Base-by-base conservation (phyloP, 2,113 vertebrate genomes). In the Mesembrinibis cayennensis region DNA sequence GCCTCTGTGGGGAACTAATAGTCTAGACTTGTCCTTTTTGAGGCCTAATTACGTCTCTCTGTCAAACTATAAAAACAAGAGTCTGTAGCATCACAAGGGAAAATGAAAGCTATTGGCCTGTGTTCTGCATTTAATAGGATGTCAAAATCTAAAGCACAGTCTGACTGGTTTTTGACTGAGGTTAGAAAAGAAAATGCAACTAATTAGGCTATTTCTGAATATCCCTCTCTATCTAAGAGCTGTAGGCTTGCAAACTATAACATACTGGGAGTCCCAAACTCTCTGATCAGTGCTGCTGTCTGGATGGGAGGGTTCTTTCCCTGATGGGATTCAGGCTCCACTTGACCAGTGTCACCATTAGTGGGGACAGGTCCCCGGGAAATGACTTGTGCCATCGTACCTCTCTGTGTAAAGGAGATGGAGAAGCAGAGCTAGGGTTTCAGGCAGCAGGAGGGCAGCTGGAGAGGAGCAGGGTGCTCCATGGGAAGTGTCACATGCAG, bases 21-120 rank as follows among this genome's bases (percentile, higher is more conserved):
- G 49, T 94, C 93, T 93, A 85, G 96, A 88, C 96, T 95, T 97
- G 72, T 97, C 89, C 66, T 97, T 97, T 97, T 62, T 90, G 91
- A 97, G 96, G 84, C 91, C 94, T 98, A 97, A 97, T 98, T 98
- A 97, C 87, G 77, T 95, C 87, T 92, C 82, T 96, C 88, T 97
- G 87, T 97, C 94, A 96, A 97, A 89, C 74, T 62, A 74, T 85
- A 85, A 92, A 94, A 95, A 95, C 87, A 96, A 90, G 90, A 85
- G 47, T 83, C 80, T 94, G 70, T 82, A 91, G 63, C 83, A 95
- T 97, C 96, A 97, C 94, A 78, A 72, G 95, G 90, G 95, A 97
- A 94, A 93, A 92, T 96, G 96, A 94, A 96, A 97, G 96, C 96
- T 47, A 27, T 96, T 93, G 95, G 88, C 78, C 95, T 96, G 96